These are phyloP conservation scores for Eulemur coronatus DNA, from an alignment of 2,797 vertebrate species.

Conservation along the genomic window DNA sequence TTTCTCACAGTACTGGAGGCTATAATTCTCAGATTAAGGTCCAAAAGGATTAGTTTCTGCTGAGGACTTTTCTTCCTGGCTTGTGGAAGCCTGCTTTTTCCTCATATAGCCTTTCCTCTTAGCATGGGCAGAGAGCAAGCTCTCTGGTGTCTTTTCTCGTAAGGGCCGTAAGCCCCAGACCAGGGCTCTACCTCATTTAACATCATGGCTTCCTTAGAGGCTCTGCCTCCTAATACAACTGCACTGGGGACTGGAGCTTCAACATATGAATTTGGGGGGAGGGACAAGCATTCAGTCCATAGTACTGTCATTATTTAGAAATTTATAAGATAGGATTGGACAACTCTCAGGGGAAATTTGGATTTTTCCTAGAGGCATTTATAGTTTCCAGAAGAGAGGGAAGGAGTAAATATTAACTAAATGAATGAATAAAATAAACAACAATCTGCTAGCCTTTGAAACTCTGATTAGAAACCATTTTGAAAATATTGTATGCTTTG, in stretches of 20 bases:
- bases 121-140: background rate
- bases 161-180: background rate
- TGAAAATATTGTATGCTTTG: background rate
- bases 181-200: background rate
- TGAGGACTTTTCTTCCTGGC: background rate
- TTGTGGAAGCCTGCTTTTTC: background rate
- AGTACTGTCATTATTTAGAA: background rate
- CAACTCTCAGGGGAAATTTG: background rate
- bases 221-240: background rate
- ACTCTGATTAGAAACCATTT: background rate
- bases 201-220: background rate
- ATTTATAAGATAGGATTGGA: background rate
- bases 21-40: background rate
- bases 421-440: conserved; percentile 22
- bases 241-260: background rate
- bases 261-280: background rate
- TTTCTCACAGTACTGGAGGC: background rate
- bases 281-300: background rate
- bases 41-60: background rate
- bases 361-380: background rate
- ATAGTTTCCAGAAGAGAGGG: conserved; percentile 4
- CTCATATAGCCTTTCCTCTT: background rate
- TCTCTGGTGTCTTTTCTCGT: background rate
- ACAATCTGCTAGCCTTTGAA: background rate
- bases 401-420: conserved; percentile 22